Evolutionary conservation across 2,797 vertebrate genomes (phyloP).

Genomic region (Psittacula derbiana): DNA sequence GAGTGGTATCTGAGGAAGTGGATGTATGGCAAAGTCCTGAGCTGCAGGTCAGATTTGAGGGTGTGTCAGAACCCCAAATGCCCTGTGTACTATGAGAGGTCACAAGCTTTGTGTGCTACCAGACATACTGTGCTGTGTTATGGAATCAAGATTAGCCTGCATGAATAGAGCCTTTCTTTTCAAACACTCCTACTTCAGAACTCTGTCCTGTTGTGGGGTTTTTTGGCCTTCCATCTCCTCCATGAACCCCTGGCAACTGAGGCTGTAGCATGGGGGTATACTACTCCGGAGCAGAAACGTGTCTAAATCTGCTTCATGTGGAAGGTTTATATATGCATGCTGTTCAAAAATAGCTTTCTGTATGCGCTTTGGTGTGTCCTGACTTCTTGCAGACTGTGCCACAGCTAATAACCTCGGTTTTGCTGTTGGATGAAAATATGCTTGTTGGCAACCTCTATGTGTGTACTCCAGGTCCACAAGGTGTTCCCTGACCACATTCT

Average conservation of each 20-base stretch:
- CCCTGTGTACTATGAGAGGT: background rate
- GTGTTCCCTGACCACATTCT: fast-evolving
- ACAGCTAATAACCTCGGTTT: fast-evolving
- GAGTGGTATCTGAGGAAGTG: background rate
- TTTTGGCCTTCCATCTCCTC: background rate
- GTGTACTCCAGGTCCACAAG: fast-evolving
- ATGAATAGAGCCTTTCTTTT: slow-evolving; percentile 51
- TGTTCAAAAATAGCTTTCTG: background rate
- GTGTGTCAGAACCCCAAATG: background rate
- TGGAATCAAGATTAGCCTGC: slow-evolving; percentile 13
- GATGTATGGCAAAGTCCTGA: background rate
- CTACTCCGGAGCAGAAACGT: background rate
- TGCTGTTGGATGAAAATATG: background rate
- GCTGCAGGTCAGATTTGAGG: background rate
- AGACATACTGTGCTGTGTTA: background rate
- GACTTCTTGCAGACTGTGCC: background rate
- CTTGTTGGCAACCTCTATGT: background rate
- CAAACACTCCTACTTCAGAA: background rate
- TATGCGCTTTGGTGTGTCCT: background rate
- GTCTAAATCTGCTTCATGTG: background rate
- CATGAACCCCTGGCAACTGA: background rate
- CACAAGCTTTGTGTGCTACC: slow-evolving; percentile 12
- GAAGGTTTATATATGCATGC: background rate
- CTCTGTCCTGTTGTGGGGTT: background rate
- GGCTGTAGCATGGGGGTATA: background rate